Percentiles rank a stretch among this genome's conserved stretches.
These are phyloP conservation scores for Diplogasteroides magnus DNA, from an alignment of 1,140 invertebrate genomes.

Conservation along the genomic window DNA sequence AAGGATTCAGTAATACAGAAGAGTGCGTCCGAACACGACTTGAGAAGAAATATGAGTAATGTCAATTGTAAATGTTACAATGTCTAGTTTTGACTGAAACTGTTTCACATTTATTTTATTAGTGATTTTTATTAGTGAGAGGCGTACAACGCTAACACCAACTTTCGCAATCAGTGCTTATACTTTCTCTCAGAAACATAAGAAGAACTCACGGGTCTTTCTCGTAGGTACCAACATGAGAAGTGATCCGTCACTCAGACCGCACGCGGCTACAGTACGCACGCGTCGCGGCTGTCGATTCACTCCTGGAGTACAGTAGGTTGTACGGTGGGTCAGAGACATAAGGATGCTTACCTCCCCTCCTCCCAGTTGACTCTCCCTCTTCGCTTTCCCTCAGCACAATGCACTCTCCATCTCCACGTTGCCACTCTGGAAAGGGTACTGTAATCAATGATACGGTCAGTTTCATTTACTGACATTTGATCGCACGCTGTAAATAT, in stretches of 20 bases:
- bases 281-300: constrained; percentile 88
- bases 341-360: not conserved
- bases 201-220: not conserved
- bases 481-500: no score
- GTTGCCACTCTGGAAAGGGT: constrained; percentile 13
- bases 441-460: constrained; percentile 77
- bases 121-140: no score
- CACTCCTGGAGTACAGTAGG: no score
- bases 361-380: not conserved
- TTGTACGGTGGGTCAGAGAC: constrained; percentile 82
- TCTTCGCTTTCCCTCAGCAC: not conserved
- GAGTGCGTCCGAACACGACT: not conserved
- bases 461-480: no score
- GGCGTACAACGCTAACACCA: no score
- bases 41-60: constrained; percentile 7
- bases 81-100: constrained; percentile 7
- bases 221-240: not conserved
- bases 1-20: constrained; percentile 5
- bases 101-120: no score
- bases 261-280: constrained; percentile 86
- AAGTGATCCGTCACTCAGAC: constrained; percentile 51
- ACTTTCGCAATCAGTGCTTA: no score
- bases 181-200: no score
- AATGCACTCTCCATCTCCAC: not conserved
- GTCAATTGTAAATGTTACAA: not conserved